phyloP scores from a whole-genome alignment of 2,888 invertebrate genomes.

The Pegoplata infirma region DNA sequence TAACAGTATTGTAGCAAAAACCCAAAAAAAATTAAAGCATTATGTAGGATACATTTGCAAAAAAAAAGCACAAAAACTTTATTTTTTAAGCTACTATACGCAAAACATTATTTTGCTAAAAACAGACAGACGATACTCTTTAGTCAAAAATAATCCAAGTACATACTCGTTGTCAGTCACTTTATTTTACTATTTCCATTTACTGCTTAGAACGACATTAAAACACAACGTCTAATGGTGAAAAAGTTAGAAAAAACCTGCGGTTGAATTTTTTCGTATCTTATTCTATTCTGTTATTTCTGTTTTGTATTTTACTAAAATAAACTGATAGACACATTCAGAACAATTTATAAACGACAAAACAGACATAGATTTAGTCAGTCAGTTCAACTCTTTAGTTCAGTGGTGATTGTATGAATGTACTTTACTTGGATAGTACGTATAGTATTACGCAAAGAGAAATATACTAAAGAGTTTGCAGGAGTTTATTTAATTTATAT shows the following conservation, averaged over 20 bases:
- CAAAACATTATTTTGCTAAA: not conserved
- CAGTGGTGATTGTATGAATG: not conserved
- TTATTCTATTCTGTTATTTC: conserved; percentile 13
- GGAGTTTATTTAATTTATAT: no score
- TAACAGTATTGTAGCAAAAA: no score
- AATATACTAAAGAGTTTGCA: no score
- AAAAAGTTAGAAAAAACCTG: conserved; percentile 2
- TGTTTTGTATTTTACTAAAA: not conserved
- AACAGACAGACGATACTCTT: conserved; percentile 3
- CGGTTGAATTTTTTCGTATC: conserved; percentile 1
- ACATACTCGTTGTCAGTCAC: conserved; percentile 20
- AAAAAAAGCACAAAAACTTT: not conserved
- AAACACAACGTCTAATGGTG: not conserved
- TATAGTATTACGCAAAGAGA: no score
- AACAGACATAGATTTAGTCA: not conserved
- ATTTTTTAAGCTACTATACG: not conserved
- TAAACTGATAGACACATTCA: not conserved
- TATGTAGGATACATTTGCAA: no score
- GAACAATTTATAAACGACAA: conserved; percentile 5
- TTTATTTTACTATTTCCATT: conserved; percentile 17
- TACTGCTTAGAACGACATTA: conserved; percentile 4
- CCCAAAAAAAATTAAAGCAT: no score
- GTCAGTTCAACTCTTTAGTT: not conserved
- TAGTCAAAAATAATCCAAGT: conserved; percentile 17
- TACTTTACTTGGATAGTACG: not conserved